Evolutionary conservation across 1,140 invertebrate genomes (phyloP).

Genomic region (Drosophila subpulchrella): DNA sequence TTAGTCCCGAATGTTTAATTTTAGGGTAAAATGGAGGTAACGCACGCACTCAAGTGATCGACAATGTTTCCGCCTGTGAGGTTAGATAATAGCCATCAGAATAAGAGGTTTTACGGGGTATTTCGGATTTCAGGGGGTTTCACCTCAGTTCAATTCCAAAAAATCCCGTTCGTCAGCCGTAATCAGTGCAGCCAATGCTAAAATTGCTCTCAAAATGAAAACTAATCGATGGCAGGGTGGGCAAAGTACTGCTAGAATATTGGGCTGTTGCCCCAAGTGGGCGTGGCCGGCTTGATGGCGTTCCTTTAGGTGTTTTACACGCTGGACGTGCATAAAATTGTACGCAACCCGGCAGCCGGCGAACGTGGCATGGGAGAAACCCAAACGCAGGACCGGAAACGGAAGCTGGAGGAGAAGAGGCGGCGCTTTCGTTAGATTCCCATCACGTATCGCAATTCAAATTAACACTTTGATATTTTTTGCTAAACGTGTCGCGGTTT

Average conservation of each 20-base stretch:
- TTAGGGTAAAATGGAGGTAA: too few relatives aligned
- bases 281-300: conserved; percentile 46
- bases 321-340: conserved; percentile 82
- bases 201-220: conserved; percentile 77
- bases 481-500: conserved; percentile 79
- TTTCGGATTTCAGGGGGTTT: not conserved
- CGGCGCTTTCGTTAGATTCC: conserved; percentile 46
- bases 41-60: conserved; percentile 15
- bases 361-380: conserved; percentile 50
- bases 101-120: not conserved
- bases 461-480: conserved; percentile 77
- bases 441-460: conserved; percentile 80
- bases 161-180: conserved; percentile 44
- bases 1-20: not conserved
- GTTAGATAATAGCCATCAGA: conserved; percentile 26
- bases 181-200: conserved; percentile 77
- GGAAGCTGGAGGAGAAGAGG: conserved; percentile 1
- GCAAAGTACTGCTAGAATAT: conserved; percentile 26
- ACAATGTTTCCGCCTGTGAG: not conserved
- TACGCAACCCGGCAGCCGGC: conserved; percentile 51
- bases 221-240: conserved; percentile 70
- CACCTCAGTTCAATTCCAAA: conserved; percentile 31
- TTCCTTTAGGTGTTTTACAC: conserved; percentile 79
- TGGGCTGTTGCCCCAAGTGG: conserved; percentile 30
- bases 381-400: conserved; percentile 11